A percentile compares a stretch with the other conserved stretches of the same genome.
Evolutionary conservation across 2,113 vertebrate species (phyloP).

Genomic region (Lasiurus cinereus): DNA sequence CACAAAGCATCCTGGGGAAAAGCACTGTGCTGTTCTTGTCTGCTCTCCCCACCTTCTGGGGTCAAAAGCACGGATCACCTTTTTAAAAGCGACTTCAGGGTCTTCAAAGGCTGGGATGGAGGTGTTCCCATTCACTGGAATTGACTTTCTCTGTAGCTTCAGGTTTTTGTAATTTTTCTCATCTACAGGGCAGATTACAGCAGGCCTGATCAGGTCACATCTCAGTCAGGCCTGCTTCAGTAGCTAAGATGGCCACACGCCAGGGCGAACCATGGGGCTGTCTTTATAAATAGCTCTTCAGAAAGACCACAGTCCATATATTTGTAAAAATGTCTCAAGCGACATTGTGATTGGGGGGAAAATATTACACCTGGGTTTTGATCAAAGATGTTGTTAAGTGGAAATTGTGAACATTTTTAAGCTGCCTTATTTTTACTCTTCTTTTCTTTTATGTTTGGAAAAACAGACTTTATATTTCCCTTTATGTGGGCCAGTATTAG

Average conservation of each 20-base stretch:
- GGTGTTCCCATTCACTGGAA: background rate
- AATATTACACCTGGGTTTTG: conserved; percentile 7
- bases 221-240: background rate
- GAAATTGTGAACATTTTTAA: conserved; percentile 40
- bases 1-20: conserved; percentile 25
- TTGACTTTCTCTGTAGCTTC: background rate
- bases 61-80: background rate
- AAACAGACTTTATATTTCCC: background rate
- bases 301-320: background rate
- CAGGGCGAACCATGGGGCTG: background rate
- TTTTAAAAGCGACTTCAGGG: conserved; percentile 62
- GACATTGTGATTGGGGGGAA: conserved; percentile 36
- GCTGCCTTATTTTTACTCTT: background rate
- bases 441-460: background rate
- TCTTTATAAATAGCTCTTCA: conserved; percentile 25
- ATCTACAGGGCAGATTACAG: background rate
- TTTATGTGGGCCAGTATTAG: background rate
- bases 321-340: conserved; percentile 58
- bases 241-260: background rate
- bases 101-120: background rate
- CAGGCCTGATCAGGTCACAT: background rate
- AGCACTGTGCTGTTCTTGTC: conserved; percentile 21
- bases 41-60: background rate
- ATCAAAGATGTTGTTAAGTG: background rate
- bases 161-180: background rate